A percentile compares a stretch with the other conserved stretches of the same genome.
Conservation (phyloP, 2,888 invertebrate species). For the Cheilosia scutellata region DNA sequence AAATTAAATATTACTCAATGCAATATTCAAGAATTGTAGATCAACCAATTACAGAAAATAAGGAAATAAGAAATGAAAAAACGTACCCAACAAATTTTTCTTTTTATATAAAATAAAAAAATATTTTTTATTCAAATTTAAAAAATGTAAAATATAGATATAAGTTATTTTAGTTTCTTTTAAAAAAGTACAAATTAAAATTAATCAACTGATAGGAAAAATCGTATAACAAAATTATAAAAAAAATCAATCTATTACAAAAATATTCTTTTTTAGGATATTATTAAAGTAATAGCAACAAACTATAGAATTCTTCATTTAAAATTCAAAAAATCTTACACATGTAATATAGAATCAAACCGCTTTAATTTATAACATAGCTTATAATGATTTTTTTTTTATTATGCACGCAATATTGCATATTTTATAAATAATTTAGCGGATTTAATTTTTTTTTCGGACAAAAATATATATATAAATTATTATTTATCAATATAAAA, state of each 20-base stretch:
- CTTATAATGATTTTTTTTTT: slow-evolving; percentile 12
- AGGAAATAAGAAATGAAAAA: slow-evolving; percentile 33
- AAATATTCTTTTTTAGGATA: slow-evolving; percentile 43
- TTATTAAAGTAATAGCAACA: slow-evolving; percentile 59
- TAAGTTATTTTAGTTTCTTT: slow-evolving; percentile 40
- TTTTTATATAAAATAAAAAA: slow-evolving; percentile 72
- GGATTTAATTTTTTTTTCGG: slow-evolving; percentile 13
- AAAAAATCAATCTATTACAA: slow-evolving; percentile 59
- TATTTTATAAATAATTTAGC: slow-evolving; percentile 24
- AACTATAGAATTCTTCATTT: slow-evolving; percentile 32
- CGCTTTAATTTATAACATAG: slow-evolving; percentile 27
- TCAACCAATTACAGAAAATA: slow-evolving; percentile 8
- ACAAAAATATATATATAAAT: slow-evolving; percentile 28
- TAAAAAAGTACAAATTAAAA: slow-evolving; percentile 62
- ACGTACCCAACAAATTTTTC: slow-evolving; percentile 31
- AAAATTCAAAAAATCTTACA: slow-evolving; percentile 39
- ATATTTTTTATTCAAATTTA: slow-evolving; percentile 62
- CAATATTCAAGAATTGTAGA: neutral
- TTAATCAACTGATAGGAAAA: slow-evolving; percentile 67
- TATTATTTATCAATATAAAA: slow-evolving; percentile 51
- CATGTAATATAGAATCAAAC: slow-evolving; percentile 45
- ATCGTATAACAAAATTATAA: slow-evolving; percentile 64
- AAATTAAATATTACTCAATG: too few species aligned
- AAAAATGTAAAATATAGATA: slow-evolving; percentile 67
- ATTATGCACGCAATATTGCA: slow-evolving; percentile 15